Evolutionary conservation across 2,113 vertebrate species (phyloP), one percentile per base, ranked within the genome.

Genomic region (Percina caprodes): DNA sequence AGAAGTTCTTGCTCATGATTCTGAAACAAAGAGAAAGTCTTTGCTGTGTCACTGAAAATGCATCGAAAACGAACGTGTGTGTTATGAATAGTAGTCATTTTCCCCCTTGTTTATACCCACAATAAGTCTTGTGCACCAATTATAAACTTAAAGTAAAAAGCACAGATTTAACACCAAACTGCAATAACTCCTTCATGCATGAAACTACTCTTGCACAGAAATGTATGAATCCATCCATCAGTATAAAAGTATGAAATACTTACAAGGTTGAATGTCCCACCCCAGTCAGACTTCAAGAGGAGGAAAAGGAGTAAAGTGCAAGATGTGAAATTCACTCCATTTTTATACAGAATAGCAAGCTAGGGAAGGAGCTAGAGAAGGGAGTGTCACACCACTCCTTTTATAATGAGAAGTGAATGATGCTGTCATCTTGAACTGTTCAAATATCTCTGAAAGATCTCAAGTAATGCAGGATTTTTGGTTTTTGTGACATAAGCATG

Each of bases 1-100:
- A 12, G 48, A 3, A 84, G 86, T 90, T 91, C 9, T 46, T 91
- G 78, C 91, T 91, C 91, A 92, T 89, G 76, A 71, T 88, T 67
- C 83, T 89, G 58, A 9, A 84, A 55, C 15, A 54, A 21, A 52
- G 12, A 52, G 6, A 65, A 55, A 69, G 1, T 5, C 14, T 35
- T 42, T 42, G 8, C 2, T 11, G 12, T 15, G 18, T 48, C 58
- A 60, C 14, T 18, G 24, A 59, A 30, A 59, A 21, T 42, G 3
- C 14, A 59, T 18, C 9, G 3, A 30, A 59, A 14, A 7, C 2
- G n/a, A n/a, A n/a, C n/a, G n/a, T n/a, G 6, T 54, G 10, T 12
- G 4, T 54, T 54, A 8, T 54, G 6, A 42, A 42, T 42, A 11
- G 39, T 11, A 39, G 8, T 39, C 2, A 39, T 42, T 42, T 39